Base-by-base conservation (phyloP, 1,140 invertebrate genomes). In the Globodera rostochiensis region DNA sequence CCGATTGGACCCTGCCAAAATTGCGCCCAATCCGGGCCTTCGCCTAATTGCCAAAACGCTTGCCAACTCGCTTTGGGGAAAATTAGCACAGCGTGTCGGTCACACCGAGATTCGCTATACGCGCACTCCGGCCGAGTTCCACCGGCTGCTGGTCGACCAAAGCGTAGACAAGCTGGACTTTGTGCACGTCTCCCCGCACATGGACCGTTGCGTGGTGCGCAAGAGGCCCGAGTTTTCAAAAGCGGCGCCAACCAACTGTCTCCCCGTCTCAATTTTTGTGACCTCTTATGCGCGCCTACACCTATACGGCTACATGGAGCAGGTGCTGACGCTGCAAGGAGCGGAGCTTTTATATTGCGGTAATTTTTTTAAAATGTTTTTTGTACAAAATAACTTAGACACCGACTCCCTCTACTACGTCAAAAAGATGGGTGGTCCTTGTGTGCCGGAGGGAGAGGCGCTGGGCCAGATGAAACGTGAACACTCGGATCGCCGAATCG, bases 401-500 rank as follows among this genome's bases (percentile, higher is more conserved):
- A 25, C 25, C 25, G 25, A 25, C 25, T 25, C 25, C 25, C 1
- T 74, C 11, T 74, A 74, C 13, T 74, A 60, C 13, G 73, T 53
- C 19, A 15, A n/a, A 47, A 45, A 60, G 45, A 60, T 15, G 25
- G 25, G 25, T 25, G 25, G 25, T 25, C 25, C 21, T 8, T 3
- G n/a, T 9, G 73, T 74, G 7, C 73, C 6, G 4, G 73, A 74
- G 25, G 73, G 73, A 8, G 73, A 74, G 25, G 49, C n/a, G 19
- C 73, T 74, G 11, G 73, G 73, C 8, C 73, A 74, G 46, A 74
- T 74, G 73, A 74, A 74, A 46, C 25, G 73, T 8, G 73, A 74
- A 47, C 49, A 53, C 57, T 6, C 73, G n/a, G 19, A 19, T 4
- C 25, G 73, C 3, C 25, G 45, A 47, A 74, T 74, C 11, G 25